phyloP scores from a whole-genome alignment of 2,113 vertebrate genomes.

The Riparia riparia region DNA sequence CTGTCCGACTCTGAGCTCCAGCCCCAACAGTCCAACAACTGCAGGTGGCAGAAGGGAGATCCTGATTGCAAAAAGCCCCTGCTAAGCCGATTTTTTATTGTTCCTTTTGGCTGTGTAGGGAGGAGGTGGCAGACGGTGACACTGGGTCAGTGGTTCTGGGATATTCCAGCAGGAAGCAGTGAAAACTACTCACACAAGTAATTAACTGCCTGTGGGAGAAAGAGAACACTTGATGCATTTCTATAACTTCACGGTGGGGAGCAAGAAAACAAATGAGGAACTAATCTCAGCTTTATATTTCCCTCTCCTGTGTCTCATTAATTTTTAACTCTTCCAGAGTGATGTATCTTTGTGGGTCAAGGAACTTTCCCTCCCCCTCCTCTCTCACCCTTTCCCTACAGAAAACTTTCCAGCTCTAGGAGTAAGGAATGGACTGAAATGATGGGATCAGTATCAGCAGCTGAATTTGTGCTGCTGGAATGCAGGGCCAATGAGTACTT shows the following conservation, averaged over 20 bases:
- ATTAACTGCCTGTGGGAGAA: not conserved
- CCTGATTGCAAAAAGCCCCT: not conserved
- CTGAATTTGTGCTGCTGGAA: not conserved
- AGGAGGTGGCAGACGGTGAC: not conserved
- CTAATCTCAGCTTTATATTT: not conserved
- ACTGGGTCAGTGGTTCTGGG: not conserved
- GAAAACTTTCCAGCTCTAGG: not conserved
- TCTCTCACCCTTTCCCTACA: not conserved
- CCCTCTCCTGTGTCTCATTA: not conserved
- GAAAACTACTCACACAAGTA: not conserved
- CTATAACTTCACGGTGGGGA: not conserved
- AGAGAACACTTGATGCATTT: not conserved
- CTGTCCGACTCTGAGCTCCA: not conserved
- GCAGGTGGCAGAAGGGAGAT: not conserved
- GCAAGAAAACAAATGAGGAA: not conserved
- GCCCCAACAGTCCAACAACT: fast-evolving
- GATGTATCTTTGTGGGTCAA: not conserved
- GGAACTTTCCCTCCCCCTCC: not conserved
- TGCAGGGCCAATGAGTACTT: not conserved
- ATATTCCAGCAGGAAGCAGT: not conserved
- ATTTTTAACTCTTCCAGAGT: not conserved
- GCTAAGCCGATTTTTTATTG: not conserved
- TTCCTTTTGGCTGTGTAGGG: not conserved
- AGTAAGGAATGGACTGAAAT: not conserved
- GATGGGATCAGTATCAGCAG: not conserved